Evolutionary conservation across 2,797 vertebrate genomes (phyloP), one percentile per base, ranked within the genome.

Genomic region (Sebastes flavidus): DNA sequence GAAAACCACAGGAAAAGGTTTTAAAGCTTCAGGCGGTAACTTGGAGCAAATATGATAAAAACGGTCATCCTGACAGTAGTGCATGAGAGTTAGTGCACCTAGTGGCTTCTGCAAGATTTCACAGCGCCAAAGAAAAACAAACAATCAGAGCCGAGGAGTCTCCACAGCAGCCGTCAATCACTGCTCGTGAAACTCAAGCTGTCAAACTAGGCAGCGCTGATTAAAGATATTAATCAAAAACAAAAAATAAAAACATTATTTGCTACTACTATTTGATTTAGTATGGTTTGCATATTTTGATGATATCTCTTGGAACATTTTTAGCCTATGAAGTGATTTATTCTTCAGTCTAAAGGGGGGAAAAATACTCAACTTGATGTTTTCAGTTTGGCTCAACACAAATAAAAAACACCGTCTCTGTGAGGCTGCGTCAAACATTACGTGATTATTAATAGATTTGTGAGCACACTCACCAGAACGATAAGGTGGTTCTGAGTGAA

Each of bases 401-500:
- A 36, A 80, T 61, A 72, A 65, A 72, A 65, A 49, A 27, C 13
- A 8, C 4, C 27, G 13, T 54, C 54, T 54, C 25, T 52, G 46
- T 32, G 20, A 78, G 16, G 27, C 49, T 8, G 4, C 0, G 2
- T 75, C 27, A 78, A 72, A 72, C 49, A 61, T 74, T 52, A 71
- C 52, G n/a, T 4, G 13, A 76, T 63, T n/a, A 71, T 60, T 76
- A 66, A 83, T 69, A 20, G 65, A 34, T 55, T 84, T 86, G 66
- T 66, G 74, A 71, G 27, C 38, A 56, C 38, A 25, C 25, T 59
- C 34, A 63, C 7, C 52, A 27, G 27, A 54, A 56, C 55, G 88
- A 88, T 88, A 81, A 81, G 56, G 46, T 54, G 32, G 58, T n/a
- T 36, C 30, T 55, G 76, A 62, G 69, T 49, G 34, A 73, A 58